Conservation (phyloP, 2,888 invertebrate species). For the Altica lythri region DNA sequence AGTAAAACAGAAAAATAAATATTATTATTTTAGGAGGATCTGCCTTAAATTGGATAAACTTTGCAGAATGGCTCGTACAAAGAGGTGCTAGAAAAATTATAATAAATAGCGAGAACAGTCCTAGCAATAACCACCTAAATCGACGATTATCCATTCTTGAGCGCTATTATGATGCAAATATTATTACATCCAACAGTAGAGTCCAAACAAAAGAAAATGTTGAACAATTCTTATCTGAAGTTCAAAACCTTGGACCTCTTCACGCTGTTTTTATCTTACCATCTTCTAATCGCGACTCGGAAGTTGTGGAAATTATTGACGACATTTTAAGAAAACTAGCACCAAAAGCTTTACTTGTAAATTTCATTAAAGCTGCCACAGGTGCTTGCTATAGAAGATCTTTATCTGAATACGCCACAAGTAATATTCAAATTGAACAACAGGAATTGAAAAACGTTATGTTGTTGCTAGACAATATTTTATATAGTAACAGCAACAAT, state of each 20-base stretch:
- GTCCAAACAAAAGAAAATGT: conserved; percentile 48
- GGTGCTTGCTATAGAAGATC: conserved; percentile 48
- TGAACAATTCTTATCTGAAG: conserved; percentile 45
- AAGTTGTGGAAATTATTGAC: conserved; percentile 51
- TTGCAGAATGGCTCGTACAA: conserved; percentile 83
- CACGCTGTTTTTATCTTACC: conserved; percentile 51
- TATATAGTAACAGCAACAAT: conserved; percentile 45
- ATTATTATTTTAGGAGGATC: conserved; percentile 46
- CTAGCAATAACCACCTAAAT: conserved; percentile 69
- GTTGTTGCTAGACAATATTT: conserved; percentile 49
- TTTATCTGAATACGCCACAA: conserved; percentile 50
- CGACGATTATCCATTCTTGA: conserved; percentile 50
- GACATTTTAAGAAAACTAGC: conserved; percentile 49
- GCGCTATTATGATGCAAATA: conserved; percentile 49
- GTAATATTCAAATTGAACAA: conserved; percentile 49
- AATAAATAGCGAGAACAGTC: conserved; percentile 77
- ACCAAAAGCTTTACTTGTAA: conserved; percentile 52
- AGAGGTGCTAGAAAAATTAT: conserved; percentile 81
- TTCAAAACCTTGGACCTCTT: conserved; percentile 48
- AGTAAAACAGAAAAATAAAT: no score
- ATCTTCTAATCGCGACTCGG: conserved; percentile 45
- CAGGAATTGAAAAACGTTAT: conserved; percentile 48
- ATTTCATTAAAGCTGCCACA: conserved; percentile 48
- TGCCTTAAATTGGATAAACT: conserved; percentile 51
- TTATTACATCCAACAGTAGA: conserved; percentile 47